These are phyloP conservation scores for Larimichthys crocea DNA, from an alignment of 2,113 vertebrate genomes.

Conservation along the genomic window DNA sequence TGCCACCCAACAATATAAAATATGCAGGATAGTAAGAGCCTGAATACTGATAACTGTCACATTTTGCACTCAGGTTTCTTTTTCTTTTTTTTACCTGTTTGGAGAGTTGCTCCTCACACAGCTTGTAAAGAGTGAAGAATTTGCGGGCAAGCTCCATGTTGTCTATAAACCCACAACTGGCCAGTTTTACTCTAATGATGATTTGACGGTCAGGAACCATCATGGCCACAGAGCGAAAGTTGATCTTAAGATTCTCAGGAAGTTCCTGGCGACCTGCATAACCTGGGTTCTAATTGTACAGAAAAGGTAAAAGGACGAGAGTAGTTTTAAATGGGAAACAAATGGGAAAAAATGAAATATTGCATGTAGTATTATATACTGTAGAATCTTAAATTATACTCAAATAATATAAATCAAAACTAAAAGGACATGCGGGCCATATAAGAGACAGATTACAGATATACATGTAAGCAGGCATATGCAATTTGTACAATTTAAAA, in stretches of 20 bases:
- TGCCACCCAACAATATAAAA: not conserved
- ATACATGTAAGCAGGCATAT: not conserved
- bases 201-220: constrained; percentile 98
- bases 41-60: not conserved
- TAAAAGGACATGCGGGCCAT: not conserved
- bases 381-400: not conserved
- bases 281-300: constrained; percentile 90
- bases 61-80: not conserved
- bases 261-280: constrained; percentile 97
- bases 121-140: constrained; percentile 95
- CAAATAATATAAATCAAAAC: not conserved
- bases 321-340: not conserved
- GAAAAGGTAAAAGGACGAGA: constrained; percentile 24
- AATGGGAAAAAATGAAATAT: constrained; percentile 5
- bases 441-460: not conserved
- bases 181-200: constrained; percentile 96
- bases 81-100: constrained; percentile 89
- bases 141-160: constrained; percentile 93
- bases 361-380: not conserved
- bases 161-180: constrained; percentile 95
- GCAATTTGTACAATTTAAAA: not conserved
- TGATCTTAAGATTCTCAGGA: constrained; percentile 98
- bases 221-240: constrained; percentile 97
- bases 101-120: constrained; percentile 97
- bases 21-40: too few relatives aligned